Conservation (phyloP, 2,888 invertebrate genomes). For the Scaptomyza polygonia region DNA sequence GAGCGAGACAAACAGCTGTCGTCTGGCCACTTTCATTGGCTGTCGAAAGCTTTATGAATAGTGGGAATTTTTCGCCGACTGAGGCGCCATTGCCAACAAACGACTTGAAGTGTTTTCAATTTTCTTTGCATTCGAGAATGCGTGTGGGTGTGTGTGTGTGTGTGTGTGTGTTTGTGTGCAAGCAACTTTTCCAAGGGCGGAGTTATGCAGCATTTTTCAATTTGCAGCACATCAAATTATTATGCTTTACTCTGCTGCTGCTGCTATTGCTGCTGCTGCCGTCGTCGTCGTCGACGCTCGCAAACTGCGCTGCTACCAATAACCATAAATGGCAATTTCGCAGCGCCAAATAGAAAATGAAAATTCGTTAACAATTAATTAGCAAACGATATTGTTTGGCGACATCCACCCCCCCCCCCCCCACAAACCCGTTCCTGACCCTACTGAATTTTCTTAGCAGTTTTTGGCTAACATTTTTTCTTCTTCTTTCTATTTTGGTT, state of each 20-base stretch:
- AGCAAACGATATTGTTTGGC: conserved; percentile 43
- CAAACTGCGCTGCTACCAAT: conserved; percentile 42
- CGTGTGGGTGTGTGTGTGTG: conserved; percentile 5
- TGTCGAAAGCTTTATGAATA: conserved; percentile 59
- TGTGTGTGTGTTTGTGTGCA: conserved; percentile 25
- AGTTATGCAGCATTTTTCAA: conserved; percentile 82
- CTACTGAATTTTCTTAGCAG: conserved; percentile 6
- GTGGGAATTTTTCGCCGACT: conserved; percentile 66
- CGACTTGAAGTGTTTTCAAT: conserved; percentile 77
- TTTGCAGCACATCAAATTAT: conserved; percentile 83
- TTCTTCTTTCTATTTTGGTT: conserved; percentile 12
- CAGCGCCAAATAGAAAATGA: conserved; percentile 71
- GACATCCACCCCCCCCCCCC: not conserved
- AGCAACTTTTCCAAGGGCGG: conserved; percentile 78
- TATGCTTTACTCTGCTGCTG: conserved; percentile 60
- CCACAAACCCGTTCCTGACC: not conserved
- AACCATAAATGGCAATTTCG: conserved; percentile 76
- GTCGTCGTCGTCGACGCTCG: conserved; percentile 46
- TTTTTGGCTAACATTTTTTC: conserved; percentile 15
- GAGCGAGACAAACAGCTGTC: conserved; percentile 57
- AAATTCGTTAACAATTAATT: conserved; percentile 78
- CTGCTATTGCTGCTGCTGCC: conserved; percentile 37
- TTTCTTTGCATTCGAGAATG: conserved; percentile 62
- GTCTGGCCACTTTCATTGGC: conserved; percentile 50
- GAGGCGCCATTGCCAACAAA: conserved; percentile 71